Evolutionary conservation across 2,888 invertebrate genomes (phyloP), one percentile per base, ranked within the genome.

Genomic region (Spilarctia lutea): DNA sequence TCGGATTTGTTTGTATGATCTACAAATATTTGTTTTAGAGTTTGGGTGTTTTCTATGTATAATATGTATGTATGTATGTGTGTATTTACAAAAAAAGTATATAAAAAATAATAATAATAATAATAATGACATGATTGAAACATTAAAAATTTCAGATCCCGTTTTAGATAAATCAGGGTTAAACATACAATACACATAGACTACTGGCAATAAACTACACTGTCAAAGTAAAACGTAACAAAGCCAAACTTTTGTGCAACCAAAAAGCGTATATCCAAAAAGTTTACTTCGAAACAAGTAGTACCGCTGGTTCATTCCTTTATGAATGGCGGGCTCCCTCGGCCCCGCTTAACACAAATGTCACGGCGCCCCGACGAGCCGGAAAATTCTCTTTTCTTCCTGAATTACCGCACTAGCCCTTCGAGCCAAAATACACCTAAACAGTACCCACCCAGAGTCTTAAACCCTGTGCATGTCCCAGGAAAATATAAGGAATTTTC

Each of bases 381-480:
- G 95, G 95, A 94, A 95, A 96, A 95, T 94, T 94, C 95, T 95
- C 95, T 94, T 95, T 95, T 95, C 96, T 95, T 94, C 94, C 94
- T 93, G 93, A 93, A 94, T 92, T 92, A 93, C 91, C 88, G 87
- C 86, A 85, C 82, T 81, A 85, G 83, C 79, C 76, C 74, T 72
- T 72, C 89, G 87, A 69, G 70, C 82, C 24, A 91, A 89, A 87
- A 84, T 80, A 85, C 80, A 89, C 92, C 85, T 79, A 92, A 91
- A 73, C 35, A 7, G 10, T 30, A 33, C 45, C 10, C 7, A 8
- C 45, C 83, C 88, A 94, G 84, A 88, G 91, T 81, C 77, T 79
- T 86, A 86, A 85, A 83, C 85, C 60, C 76, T 60, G 66, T 77
- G 79, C 75, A 63, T 42, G 33, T 68, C 33, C 76, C 78, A 79